Percentiles rank a stretch among this genome's conserved stretches.
These are phyloP conservation scores for Drosophila neoperkinsi DNA, from an alignment of 2,888 invertebrate genomes.

Conservation along the genomic window DNA sequence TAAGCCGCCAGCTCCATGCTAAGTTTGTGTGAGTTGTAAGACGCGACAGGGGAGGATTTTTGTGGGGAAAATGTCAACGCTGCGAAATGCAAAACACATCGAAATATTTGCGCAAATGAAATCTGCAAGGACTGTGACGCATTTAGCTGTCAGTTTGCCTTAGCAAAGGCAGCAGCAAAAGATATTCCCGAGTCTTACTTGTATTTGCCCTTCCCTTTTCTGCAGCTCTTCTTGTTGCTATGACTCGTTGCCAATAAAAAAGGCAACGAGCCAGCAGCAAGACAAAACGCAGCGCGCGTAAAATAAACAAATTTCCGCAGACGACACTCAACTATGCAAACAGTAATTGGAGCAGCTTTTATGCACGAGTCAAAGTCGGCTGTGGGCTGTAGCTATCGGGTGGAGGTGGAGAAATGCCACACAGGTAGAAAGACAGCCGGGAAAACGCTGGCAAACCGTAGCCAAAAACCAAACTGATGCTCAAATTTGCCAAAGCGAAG, in stretches of 20 bases:
- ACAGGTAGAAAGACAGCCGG: conserved; percentile 43
- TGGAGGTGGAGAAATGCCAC: conserved; percentile 10
- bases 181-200: conserved; percentile 43
- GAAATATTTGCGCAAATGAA: conserved; percentile 73
- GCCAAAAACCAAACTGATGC: conserved; percentile 67
- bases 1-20: conserved; percentile 40
- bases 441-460: conserved; percentile 61
- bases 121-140: conserved; percentile 74
- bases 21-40: conserved; percentile 28
- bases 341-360: conserved; percentile 79
- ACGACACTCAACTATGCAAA: conserved; percentile 80
- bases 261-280: conserved; percentile 47
- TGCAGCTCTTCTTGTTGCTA: conserved; percentile 13
- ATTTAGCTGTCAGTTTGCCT: conserved; percentile 78
- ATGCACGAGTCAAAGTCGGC: conserved; percentile 42
- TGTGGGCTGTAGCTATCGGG: conserved; percentile 9
- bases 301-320: conserved; percentile 79
- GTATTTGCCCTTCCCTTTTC: conserved; percentile 2
- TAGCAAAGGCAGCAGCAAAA: conserved; percentile 47
- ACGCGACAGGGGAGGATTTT: neutral
- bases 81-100: conserved; percentile 75
- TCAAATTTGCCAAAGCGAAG: conserved; percentile 58
- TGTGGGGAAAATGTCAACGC: conserved; percentile 58
- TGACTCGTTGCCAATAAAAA: conserved; percentile 59
- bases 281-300: conserved; percentile 79